Conservation (phyloP, 2,113 vertebrate genomes). For the Falcunculus frontatus region DNA sequence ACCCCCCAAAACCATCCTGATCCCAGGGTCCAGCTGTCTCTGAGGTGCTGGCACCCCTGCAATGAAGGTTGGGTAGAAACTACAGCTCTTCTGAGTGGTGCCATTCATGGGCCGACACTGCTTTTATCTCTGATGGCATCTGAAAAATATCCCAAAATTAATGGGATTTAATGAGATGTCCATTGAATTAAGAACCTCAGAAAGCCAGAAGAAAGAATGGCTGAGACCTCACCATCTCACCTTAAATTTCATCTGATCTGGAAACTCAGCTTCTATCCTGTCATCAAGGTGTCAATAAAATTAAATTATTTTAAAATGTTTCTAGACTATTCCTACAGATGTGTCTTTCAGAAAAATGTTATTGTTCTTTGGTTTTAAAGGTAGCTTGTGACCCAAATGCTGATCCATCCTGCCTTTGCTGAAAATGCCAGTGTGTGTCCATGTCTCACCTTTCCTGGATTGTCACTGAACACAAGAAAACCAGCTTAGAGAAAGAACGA, state of each 20-base stretch:
- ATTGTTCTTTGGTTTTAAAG: neutral
- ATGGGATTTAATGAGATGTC: neutral
- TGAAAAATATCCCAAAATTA: neutral
- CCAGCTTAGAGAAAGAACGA: neutral
- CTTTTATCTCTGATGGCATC: neutral
- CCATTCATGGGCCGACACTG: neutral
- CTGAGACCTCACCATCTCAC: neutral
- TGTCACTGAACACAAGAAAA: neutral
- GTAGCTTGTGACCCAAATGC: neutral
- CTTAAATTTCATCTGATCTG: neutral
- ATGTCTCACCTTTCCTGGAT: neutral
- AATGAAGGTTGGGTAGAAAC: neutral
- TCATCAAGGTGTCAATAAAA: neutral
- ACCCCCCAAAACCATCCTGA: neutral
- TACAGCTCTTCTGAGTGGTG: accelerated
- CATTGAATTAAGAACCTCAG: neutral
- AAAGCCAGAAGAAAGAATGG: neutral
- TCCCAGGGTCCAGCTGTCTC: neutral
- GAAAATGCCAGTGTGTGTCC: neutral
- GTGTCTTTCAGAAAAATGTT: neutral
- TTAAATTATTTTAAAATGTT: neutral
- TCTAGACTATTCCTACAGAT: neutral
- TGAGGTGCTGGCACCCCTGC: neutral
- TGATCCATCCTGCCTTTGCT: neutral
- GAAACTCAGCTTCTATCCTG: neutral